A percentile compares a stretch with the other conserved stretches of the same genome.
These are phyloP conservation scores for Actinia tenebrosa DNA, from an alignment of 64 coral and sea anemone species.

Conservation along the genomic window DNA sequence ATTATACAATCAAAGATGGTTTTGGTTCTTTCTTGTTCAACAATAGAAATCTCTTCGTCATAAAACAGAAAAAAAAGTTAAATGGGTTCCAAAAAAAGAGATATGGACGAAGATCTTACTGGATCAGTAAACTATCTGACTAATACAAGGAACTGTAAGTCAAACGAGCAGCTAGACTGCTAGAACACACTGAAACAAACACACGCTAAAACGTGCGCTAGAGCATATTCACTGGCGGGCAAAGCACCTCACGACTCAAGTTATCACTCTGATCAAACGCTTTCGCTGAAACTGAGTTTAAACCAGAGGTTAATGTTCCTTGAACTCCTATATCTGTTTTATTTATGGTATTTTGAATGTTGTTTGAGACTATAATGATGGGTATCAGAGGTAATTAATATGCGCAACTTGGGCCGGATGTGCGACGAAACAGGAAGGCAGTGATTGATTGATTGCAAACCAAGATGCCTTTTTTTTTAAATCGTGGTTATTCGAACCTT, in stretches of 20 bases:
- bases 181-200: not conserved
- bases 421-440: no score
- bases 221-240: not conserved
- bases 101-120: not conserved
- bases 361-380: no score
- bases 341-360: no score
- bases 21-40: not conserved
- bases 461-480: no score
- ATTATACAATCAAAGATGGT: not conserved
- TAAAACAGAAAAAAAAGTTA: not conserved
- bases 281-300: no score
- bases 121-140: not conserved
- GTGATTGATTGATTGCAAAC: no score
- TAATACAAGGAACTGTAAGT: not conserved
- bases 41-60: not conserved
- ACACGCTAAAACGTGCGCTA: not conserved
- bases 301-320: no score
- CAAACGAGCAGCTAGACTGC: not conserved
- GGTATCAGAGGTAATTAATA: no score
- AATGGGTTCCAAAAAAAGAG: not conserved
- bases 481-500: no score
- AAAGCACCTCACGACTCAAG: not conserved
- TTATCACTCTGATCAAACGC: not conserved
- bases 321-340: no score
- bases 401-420: no score